phyloP scores from a whole-genome alignment of 2,888 invertebrate species.

The Lepidocyrtoides sp. region DNA sequence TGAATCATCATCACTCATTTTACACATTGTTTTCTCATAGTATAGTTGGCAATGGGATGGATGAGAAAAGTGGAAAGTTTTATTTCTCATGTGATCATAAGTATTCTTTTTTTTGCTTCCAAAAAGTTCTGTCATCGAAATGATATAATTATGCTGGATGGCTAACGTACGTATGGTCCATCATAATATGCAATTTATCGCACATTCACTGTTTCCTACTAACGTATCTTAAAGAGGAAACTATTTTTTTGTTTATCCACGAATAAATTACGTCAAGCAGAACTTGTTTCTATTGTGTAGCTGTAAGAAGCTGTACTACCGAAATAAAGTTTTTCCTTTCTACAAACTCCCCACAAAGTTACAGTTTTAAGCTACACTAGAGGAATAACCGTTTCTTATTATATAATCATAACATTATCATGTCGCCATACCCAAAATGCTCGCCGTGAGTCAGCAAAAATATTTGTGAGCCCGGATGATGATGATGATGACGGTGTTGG shows the following conservation, averaged over 20 bases:
- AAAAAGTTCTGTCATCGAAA: too few relatives aligned
- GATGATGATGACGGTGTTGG: not conserved
- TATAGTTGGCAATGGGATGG: not conserved
- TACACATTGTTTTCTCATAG: not conserved
- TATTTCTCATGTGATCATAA: slow-evolving; percentile 58
- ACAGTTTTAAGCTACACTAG: not conserved
- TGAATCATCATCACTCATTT: slow-evolving; percentile 22
- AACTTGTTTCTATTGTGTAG: too few relatives aligned
- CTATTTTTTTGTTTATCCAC: too few relatives aligned
- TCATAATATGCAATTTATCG: too few relatives aligned
- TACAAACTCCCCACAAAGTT: not conserved
- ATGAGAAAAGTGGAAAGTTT: slow-evolving; percentile 17
- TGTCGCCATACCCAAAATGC: slow-evolving; percentile 29
- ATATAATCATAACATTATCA: slow-evolving; percentile 18
- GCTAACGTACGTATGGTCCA: too few relatives aligned
- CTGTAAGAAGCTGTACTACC: too few relatives aligned
- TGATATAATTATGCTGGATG: too few relatives aligned
- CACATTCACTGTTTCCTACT: too few relatives aligned
- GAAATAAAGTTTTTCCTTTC: too few relatives aligned
- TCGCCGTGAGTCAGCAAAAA: slow-evolving; percentile 53
- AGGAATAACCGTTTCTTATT: not conserved
- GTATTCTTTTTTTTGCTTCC: too few relatives aligned
- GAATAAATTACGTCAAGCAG: too few relatives aligned
- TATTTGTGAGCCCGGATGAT: not conserved
- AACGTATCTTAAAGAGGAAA: too few relatives aligned